Conservation (phyloP, 2,797 vertebrate species). For the Alca torda region DNA sequence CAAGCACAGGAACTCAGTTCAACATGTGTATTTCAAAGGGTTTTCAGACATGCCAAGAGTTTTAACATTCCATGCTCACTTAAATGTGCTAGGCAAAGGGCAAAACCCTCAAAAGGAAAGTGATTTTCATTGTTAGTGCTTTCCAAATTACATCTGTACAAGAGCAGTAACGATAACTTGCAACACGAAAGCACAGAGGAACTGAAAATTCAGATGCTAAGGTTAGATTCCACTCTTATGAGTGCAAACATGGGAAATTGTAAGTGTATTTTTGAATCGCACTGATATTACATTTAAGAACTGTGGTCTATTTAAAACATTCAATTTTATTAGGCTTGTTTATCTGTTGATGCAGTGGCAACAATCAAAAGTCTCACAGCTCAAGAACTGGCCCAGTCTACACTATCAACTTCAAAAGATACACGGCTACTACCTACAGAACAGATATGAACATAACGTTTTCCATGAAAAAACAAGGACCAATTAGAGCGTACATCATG, state of each 20-base stretch:
- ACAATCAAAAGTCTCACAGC: not conserved
- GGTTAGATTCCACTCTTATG: not conserved
- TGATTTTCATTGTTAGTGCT: not conserved
- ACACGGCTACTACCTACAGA: not conserved
- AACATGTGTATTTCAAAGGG: not conserved
- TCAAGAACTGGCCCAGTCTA: not conserved
- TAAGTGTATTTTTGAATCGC: not conserved
- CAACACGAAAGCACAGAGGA: not conserved
- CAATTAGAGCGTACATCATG: fast-evolving
- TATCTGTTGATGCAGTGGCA: not conserved
- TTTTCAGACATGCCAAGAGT: slow-evolving; percentile 24
- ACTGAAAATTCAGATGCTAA: not conserved
- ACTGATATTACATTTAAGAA: not conserved
- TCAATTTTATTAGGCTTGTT: not conserved
- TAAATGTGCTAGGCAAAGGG: not conserved
- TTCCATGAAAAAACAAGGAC: not conserved
- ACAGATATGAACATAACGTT: not conserved
- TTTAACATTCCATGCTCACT: slow-evolving; percentile 44
- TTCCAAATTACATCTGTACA: not conserved
- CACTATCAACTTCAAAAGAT: not conserved
- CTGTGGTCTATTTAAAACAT: not conserved
- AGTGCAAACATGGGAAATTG: not conserved
- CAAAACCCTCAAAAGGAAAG: not conserved
- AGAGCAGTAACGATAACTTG: not conserved
- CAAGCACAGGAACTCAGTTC: slow-evolving; percentile 8